Conservation (phyloP, 2,888 invertebrate genomes). For the Cheilosia impressa region DNA sequence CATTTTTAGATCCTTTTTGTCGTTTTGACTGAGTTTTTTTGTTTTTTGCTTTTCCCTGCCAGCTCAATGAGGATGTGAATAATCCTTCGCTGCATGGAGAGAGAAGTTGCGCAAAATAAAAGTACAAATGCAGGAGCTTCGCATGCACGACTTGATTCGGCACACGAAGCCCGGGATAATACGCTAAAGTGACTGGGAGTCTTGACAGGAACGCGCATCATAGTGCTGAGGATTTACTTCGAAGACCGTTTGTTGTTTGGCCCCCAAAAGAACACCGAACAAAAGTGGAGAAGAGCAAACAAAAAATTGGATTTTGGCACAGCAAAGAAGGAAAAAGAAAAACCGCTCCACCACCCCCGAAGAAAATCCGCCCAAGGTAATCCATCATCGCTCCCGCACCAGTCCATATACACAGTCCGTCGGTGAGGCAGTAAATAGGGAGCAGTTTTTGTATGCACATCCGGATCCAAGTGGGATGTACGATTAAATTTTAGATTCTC, state of each 20-base stretch:
- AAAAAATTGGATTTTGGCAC: constrained; percentile 48
- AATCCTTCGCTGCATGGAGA: constrained; percentile 30
- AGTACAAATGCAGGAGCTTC: constrained; percentile 19
- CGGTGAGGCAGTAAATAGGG: constrained; percentile 65
- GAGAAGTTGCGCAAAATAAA: constrained; percentile 35
- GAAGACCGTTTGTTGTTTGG: constrained; percentile 68
- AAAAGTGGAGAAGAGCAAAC: constrained; percentile 25
- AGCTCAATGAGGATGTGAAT: constrained; percentile 45
- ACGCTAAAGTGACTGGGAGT: constrained; percentile 48
- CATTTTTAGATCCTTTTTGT: constrained; percentile 42
- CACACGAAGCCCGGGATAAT: constrained; percentile 24
- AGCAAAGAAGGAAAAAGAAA: constrained; percentile 16
- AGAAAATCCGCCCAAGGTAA: constrained; percentile 59
- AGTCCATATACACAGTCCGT: constrained; percentile 1
- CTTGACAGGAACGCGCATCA: constrained; percentile 57
- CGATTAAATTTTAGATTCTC: constrained; percentile 68
- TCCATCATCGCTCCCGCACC: constrained; percentile 63
- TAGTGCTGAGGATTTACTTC: constrained; percentile 50
- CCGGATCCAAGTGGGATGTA: constrained; percentile 57
- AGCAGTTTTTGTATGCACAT: constrained; percentile 29
- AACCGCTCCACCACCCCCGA: constrained; percentile 3
- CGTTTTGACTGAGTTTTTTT: no score
- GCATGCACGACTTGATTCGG: constrained; percentile 45
- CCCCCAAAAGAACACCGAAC: constrained; percentile 44
- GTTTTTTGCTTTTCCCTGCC: neutral